Conservation (phyloP, 2,888 invertebrate species). For the Ennomos erosarius region DNA sequence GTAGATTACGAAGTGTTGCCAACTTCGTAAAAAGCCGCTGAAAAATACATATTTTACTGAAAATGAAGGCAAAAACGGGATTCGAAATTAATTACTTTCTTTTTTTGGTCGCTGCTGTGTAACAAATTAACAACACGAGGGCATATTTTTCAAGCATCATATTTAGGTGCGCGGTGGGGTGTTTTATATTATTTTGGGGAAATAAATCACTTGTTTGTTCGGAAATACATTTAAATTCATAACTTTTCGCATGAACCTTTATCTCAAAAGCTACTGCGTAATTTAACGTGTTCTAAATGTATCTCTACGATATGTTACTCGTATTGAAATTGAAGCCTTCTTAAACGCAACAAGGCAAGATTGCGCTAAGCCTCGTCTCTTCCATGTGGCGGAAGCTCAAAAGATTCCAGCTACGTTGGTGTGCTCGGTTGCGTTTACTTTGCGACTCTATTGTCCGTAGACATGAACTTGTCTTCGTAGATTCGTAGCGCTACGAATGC, state of each 20-base stretch:
- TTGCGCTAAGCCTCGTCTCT: conserved; percentile 59
- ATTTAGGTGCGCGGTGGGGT: conserved; percentile 18
- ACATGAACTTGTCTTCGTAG: conserved; percentile 58
- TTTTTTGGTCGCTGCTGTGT: conserved; percentile 38
- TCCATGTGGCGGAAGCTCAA: conserved; percentile 66
- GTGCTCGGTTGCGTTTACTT: conserved; percentile 61
- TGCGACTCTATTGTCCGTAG: conserved; percentile 65
- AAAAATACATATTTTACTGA: conserved; percentile 57
- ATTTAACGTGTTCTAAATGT: background rate
- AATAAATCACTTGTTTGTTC: conserved; percentile 13
- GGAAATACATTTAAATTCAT: conserved; percentile 4
- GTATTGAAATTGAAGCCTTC: conserved; percentile 54
- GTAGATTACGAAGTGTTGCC: conserved; percentile 74
- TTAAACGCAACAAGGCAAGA: conserved; percentile 54
- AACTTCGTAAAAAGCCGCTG: conserved; percentile 61
- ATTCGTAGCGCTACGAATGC: conserved; percentile 51
- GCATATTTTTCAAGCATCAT: conserved; percentile 32
- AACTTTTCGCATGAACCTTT: background rate
- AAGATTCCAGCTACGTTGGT: conserved; percentile 61
- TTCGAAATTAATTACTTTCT: conserved; percentile 50
- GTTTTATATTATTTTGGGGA: conserved; percentile 3
- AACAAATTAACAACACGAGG: conserved; percentile 42
- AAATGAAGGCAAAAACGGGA: conserved; percentile 51
- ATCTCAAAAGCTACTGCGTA: background rate
- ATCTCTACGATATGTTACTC: conserved; percentile 2